Conservation (phyloP, 2,797 vertebrate species). For the Falco rusticolus region DNA sequence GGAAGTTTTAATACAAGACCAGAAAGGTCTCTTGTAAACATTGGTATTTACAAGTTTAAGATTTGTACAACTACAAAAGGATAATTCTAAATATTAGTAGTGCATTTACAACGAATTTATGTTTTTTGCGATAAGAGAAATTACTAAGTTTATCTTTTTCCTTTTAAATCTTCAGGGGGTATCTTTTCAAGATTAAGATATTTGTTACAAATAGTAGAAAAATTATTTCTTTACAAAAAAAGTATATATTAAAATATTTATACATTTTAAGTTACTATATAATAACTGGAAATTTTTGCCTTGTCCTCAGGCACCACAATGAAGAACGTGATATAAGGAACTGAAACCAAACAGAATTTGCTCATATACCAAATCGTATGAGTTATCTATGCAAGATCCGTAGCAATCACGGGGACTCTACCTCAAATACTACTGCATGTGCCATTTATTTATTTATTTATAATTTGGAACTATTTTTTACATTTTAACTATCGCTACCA, state of each 20-base stretch:
- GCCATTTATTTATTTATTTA: not conserved
- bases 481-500: not conserved
- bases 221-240: constrained; percentile 81
- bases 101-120: constrained; percentile 78
- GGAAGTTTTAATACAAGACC: constrained; percentile 70
- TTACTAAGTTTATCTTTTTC: constrained; percentile 66
- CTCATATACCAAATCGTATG: constrained; percentile 35
- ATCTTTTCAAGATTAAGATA: constrained; percentile 69
- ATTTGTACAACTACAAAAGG: constrained; percentile 73
- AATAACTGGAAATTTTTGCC: constrained; percentile 68
- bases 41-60: constrained; percentile 71
- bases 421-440: constrained; percentile 20
- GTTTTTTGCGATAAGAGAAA: constrained; percentile 58
- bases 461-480: not conserved
- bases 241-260: constrained; percentile 86
- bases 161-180: constrained; percentile 76
- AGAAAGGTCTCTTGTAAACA: constrained; percentile 77
- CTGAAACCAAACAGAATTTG: constrained; percentile 33
- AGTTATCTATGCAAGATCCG: constrained; percentile 11
- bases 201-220: constrained; percentile 84
- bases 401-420: not conserved
- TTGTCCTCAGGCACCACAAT: constrained; percentile 35
- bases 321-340: constrained; percentile 11
- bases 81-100: constrained; percentile 70
- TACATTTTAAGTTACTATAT: constrained; percentile 80